Evolutionary conservation across 2,113 vertebrate genomes (phyloP), one percentile per base, ranked within the genome.

Genomic region (Prionailurus viverrinus): DNA sequence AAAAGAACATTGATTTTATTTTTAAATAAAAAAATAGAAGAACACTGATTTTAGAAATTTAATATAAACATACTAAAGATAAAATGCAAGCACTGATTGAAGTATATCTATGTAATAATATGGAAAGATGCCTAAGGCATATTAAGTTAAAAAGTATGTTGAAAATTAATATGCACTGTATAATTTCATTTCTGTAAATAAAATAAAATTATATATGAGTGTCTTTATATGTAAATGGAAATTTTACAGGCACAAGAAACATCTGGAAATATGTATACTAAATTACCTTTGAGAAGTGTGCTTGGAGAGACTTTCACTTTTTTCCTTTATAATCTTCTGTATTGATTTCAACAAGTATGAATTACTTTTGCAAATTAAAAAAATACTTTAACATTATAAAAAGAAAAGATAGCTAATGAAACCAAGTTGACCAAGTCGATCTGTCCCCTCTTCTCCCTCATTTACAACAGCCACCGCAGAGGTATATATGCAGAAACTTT

Each of bases 181-280:
- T 85, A 9, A 89, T 86, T 92, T 96, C 41, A 92, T 58, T 84
- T 91, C 84, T 92, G 6, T 58, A 81, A 61, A 80, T 61, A 73
- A 58, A 31, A 31, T 51, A 89, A 79, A 94, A 63, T 61, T 78
- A 55, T 74, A 55, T 63, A 21, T 91, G 7, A 1, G 3, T 53
- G 63, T 96, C 41, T 68, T 74, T 53, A 69, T 78, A 78, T 58
- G 25, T 36, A 71, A 91, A 91, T 10, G 61, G n/a, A 90, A 86
- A 27, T 78, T 71, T 86, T 63, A 81, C 53, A 92, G 33, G 33
- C 12, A 81, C 61, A 79, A 31, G 15, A 84, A 94, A 36, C 10
- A 93, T 81, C 69, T 90, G 48, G 14, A 94, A 93, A 53, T 7
- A 63, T 76, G 61, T 0, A 86, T 18, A 74, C 4, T 68, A 86